Percentiles rank a stretch among this genome's conserved stretches.
Evolutionary conservation across 2,888 invertebrate genomes (phyloP).

Genomic region (Bellardia pandia): DNA sequence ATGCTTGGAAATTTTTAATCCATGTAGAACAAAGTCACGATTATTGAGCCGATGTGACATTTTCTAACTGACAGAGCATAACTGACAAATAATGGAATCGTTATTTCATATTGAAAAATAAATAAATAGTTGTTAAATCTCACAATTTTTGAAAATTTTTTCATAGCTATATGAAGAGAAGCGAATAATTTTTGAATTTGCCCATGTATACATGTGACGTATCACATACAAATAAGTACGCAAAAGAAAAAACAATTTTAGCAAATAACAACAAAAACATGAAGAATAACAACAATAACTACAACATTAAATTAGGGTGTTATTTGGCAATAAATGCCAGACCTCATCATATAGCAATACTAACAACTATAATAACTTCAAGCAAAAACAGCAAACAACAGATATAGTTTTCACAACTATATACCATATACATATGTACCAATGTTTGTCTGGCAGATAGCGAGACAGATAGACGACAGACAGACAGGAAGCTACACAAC

Average conservation of each 20-base stretch:
- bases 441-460: slow-evolving; percentile 54
- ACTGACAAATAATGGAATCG: too few species aligned
- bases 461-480: slow-evolving; percentile 31
- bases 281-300: slow-evolving; percentile 17
- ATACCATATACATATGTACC: not conserved
- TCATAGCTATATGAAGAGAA: too few species aligned
- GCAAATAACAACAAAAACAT: slow-evolving; percentile 3
- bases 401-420: slow-evolving; percentile 17
- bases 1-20: too few species aligned
- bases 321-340: slow-evolving; percentile 70
- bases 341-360: slow-evolving; percentile 55
- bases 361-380: slow-evolving; percentile 42
- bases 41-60: too few species aligned
- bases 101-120: too few species aligned
- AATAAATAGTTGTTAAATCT: too few species aligned
- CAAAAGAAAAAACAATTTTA: slow-evolving; percentile 35
- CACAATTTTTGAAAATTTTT: not conserved
- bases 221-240: slow-evolving; percentile 7
- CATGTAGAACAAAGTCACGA: too few species aligned
- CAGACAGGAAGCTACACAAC: not conserved
- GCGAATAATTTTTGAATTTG: not conserved
- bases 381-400: slow-evolving; percentile 37
- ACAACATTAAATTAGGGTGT: slow-evolving; percentile 63
- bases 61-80: too few species aligned
- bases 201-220: slow-evolving; percentile 13